Evolutionary conservation across 2,113 vertebrate species (phyloP).

Genomic region (Aphelocoma coerulescens): DNA sequence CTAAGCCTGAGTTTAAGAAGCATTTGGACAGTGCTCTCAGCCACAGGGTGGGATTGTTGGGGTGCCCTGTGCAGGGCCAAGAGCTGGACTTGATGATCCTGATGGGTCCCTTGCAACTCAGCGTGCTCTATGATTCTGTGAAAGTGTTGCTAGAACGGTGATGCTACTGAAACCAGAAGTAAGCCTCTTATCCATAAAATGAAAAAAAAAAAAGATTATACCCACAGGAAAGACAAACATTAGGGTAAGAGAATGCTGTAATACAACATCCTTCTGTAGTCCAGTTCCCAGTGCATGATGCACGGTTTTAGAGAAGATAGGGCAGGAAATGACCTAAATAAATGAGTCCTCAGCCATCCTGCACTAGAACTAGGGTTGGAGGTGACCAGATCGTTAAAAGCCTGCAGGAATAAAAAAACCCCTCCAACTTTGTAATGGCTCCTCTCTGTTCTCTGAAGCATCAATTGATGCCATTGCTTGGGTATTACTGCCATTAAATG

Average conservation of each 20-base stretch:
- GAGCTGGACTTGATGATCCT: not conserved
- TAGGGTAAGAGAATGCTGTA: not conserved
- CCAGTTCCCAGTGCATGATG: not conserved
- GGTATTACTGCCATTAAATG: not conserved
- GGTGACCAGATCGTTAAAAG: not conserved
- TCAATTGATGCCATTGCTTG: not conserved
- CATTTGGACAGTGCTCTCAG: not conserved
- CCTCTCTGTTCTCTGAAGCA: not conserved
- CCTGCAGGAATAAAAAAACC: not conserved
- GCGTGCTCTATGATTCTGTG: accelerated
- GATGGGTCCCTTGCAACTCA: not conserved
- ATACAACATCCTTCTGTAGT: not conserved
- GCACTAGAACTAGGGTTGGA: not conserved
- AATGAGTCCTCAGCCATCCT: not conserved
- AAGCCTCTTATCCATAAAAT: not conserved
- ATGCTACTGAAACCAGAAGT: not conserved
- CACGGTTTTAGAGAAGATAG: not conserved
- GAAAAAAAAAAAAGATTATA: not conserved
- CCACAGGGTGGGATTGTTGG: not conserved
- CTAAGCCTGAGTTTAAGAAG: not conserved
- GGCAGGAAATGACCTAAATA: not conserved
- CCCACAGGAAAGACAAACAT: not conserved
- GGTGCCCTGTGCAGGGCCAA: not conserved
- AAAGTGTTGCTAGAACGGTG: not conserved
- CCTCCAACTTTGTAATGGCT: not conserved